Evolutionary conservation across 2,113 vertebrate genomes (phyloP).

Genomic region (Kryptolebias marmoratus): DNA sequence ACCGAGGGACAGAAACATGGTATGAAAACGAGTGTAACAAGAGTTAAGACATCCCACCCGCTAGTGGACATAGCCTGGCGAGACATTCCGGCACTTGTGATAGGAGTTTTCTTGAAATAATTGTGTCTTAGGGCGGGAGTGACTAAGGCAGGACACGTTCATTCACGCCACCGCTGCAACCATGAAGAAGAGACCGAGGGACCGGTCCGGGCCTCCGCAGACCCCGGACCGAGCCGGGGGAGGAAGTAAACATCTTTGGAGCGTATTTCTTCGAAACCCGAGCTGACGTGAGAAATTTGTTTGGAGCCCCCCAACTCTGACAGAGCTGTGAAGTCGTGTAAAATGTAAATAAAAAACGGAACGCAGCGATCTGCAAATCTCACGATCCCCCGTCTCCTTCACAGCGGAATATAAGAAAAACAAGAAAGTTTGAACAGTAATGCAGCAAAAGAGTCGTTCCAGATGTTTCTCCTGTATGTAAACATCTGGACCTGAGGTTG

Average conservation of each 20-base stretch:
- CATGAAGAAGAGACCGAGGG: background rate
- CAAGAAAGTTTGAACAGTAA: no score
- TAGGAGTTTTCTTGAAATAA: slow-evolving; percentile 69
- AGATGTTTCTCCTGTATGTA: no score
- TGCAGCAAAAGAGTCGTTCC: no score
- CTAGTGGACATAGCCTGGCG: slow-evolving; percentile 76
- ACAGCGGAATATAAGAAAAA: no score
- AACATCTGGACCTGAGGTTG: no score
- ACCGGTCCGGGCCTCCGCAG: slow-evolving; percentile 34
- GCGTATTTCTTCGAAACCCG: slow-evolving; percentile 35
- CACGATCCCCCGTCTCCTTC: no score
- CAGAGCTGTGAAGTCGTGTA: no score
- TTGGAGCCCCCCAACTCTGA: no score
- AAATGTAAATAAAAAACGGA: no score
- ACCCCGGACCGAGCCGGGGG: slow-evolving; percentile 51
- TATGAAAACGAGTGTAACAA: slow-evolving; percentile 64
- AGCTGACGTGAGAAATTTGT: slow-evolving; percentile 18
- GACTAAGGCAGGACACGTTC: slow-evolving; percentile 69
- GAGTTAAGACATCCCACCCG: slow-evolving; percentile 79
- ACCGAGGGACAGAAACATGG: slow-evolving; percentile 34
- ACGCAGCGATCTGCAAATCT: no score
- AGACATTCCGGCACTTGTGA: slow-evolving; percentile 84
- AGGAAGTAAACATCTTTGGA: slow-evolving; percentile 76
- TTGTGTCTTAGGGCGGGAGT: slow-evolving; percentile 40
- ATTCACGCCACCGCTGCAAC: slow-evolving; percentile 38